phyloP scores from a whole-genome alignment of 92 coral and sea anemone species.

The Parazoanthus swiftii region DNA sequence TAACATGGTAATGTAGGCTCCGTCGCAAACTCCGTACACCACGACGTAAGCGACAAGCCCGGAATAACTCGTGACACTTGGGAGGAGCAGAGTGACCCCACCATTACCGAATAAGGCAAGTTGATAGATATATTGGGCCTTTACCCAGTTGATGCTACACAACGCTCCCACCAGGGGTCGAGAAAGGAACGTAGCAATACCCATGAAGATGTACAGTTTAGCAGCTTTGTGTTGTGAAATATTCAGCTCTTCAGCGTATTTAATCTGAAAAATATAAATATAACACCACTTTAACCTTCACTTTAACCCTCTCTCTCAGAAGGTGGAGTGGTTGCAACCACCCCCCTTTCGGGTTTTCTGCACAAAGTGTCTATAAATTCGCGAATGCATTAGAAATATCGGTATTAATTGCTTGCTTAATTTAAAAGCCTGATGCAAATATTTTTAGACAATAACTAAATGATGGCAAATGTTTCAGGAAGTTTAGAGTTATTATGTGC shows the following conservation, averaged over 20 bases:
- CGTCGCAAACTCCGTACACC: constrained; percentile 30
- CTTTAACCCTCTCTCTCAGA: no score
- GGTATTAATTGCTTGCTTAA: no score
- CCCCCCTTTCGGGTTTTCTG: no score
- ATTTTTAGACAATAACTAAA: no score
- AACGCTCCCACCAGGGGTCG: constrained; percentile 32
- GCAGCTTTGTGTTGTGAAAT: constrained; percentile 31
- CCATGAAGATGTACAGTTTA: constrained; percentile 34
- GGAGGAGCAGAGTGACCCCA: constrained; percentile 18
- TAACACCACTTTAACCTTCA: no score
- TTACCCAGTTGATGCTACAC: constrained; percentile 10
- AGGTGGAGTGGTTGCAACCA: no score
- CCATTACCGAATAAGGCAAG: constrained; percentile 38
- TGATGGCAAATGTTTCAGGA: no score
- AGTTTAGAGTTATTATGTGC: no score
- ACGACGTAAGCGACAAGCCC: constrained; percentile 6
- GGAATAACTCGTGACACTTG: neutral
- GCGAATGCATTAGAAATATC: no score
- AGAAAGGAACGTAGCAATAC: constrained; percentile 24
- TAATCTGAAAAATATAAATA: neutral
- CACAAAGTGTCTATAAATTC: no score
- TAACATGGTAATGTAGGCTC: constrained; percentile 23
- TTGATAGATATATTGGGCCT: constrained; percentile 18
- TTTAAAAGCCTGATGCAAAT: no score
- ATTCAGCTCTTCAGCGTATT: constrained; percentile 19